These are phyloP conservation scores for Trigoniulus corallinus DNA, from an alignment of 1,140 invertebrate genomes.

Conservation along the genomic window DNA sequence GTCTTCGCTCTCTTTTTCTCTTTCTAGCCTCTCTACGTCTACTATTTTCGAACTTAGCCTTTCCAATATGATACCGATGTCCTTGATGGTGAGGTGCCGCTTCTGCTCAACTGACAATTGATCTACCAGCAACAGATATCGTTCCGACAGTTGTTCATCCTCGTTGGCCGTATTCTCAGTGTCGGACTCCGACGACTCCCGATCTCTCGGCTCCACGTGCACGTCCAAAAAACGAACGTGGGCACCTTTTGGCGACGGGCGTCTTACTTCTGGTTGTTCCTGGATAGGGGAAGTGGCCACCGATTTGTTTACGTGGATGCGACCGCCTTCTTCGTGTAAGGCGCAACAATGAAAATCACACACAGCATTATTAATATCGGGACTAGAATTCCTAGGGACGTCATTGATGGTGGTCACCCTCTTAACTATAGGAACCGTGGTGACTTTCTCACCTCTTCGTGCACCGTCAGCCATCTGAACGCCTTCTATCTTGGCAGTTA, in stretches of 20 bases:
- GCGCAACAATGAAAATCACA: slow-evolving; percentile 92
- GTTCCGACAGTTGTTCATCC: slow-evolving; percentile 51
- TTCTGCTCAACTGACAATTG: slow-evolving; percentile 80
- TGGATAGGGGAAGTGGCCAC: slow-evolving; percentile 81
- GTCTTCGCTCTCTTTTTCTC: slow-evolving; percentile 75
- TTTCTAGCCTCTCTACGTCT: slow-evolving; percentile 75
- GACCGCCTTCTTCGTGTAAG: slow-evolving; percentile 73
- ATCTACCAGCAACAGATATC: slow-evolving; percentile 80
- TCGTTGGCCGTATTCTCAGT: slow-evolving; percentile 81
- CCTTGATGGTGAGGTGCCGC: slow-evolving; percentile 76
- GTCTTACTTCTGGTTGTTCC: slow-evolving; percentile 28
- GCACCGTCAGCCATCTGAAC: slow-evolving; percentile 18
- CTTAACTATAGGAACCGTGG: slow-evolving; percentile 11
- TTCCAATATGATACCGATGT: slow-evolving; percentile 86
- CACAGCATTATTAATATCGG: slow-evolving; percentile 41
- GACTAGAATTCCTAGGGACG: slow-evolving; percentile 29
- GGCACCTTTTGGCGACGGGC: slow-evolving; percentile 15
- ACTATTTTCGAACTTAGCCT: slow-evolving; percentile 78
- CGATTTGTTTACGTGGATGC: slow-evolving; percentile 75
- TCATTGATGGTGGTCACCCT: slow-evolving; percentile 18
- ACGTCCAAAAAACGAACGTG: slow-evolving; percentile 57
- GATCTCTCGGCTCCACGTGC: slow-evolving; percentile 2
- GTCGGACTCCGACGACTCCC: slow-evolving; percentile 54
- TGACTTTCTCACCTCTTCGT: neutral
- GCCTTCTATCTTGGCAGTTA: slow-evolving; percentile 58